These are phyloP conservation scores for Morbakka virulenta DNA, from an alignment of 30 jellyfish, hydroid and myxozoan species.

Conservation along the genomic window DNA sequence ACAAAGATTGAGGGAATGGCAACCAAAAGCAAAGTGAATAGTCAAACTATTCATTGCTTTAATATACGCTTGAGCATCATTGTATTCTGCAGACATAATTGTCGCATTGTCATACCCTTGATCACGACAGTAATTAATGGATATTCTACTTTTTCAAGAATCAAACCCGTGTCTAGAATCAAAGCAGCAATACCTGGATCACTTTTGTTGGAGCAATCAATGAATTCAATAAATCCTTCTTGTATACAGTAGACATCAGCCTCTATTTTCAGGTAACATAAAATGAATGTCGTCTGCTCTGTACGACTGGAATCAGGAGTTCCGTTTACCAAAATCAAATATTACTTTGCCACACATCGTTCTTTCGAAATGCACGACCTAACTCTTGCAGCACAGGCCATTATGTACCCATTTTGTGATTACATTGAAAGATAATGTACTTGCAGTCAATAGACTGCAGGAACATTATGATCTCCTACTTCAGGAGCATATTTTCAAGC, in stretches of 20 bases:
- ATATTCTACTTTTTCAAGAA: background rate
- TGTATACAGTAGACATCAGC: conserved; percentile 2
- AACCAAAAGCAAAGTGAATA: background rate
- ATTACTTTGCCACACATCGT: background rate
- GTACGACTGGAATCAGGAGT: background rate
- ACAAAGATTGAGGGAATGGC: background rate
- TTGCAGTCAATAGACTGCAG: conserved; percentile 40
- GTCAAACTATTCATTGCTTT: background rate
- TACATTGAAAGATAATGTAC: conserved; percentile 7
- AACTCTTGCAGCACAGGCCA: background rate
- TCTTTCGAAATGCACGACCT: background rate
- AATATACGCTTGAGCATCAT: conserved; percentile 15
- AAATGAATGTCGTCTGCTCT: background rate
- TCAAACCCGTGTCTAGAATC: conserved; percentile 48
- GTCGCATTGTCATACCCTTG: conserved; percentile 72
- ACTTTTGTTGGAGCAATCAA: conserved; percentile 50
- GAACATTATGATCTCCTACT: too few species aligned
- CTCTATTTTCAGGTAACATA: background rate
- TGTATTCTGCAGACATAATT: conserved; percentile 61
- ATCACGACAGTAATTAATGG: conserved; percentile 51
- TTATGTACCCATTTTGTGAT: background rate
- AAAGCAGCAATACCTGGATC: conserved; percentile 34
- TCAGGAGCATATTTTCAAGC: too few species aligned
- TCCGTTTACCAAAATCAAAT: background rate
- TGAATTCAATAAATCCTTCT: conserved; percentile 31